These are phyloP conservation scores for Latheticus oryzae DNA, from an alignment of 2,888 invertebrate species.

Conservation along the genomic window DNA sequence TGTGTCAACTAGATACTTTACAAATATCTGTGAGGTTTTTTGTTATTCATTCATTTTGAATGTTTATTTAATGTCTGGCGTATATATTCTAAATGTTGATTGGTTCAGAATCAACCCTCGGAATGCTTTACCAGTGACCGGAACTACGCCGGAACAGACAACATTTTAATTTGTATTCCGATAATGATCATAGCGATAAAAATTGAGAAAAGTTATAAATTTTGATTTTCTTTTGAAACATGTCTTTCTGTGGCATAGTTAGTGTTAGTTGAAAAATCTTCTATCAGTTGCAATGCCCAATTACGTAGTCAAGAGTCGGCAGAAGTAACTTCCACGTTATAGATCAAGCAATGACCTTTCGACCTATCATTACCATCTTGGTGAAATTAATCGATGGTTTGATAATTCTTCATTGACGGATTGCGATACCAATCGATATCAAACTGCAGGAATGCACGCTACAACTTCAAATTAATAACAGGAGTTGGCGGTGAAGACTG, in stretches of 20 bases:
- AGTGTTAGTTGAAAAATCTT: not conserved
- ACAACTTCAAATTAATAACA: conserved; percentile 55
- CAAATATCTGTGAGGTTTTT: no score
- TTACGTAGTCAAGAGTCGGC: conserved; percentile 4
- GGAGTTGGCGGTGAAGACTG: conserved; percentile 57
- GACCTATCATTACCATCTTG: conserved; percentile 26
- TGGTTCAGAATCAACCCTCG: no score
- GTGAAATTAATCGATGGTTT: conserved; percentile 33
- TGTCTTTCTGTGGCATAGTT: not conserved
- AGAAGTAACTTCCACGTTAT: conserved; percentile 9
- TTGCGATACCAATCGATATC: conserved; percentile 52
- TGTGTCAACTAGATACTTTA: no score
- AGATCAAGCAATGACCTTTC: conserved; percentile 19
- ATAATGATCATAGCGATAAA: no score
- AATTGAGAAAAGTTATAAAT: no score
- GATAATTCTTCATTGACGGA: conserved; percentile 44
- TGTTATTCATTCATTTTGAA: no score
- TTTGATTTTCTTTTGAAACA: no score
- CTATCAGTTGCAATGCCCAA: not conserved
- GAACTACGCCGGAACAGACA: no score
- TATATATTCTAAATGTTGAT: no score
- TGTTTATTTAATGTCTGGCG: no score
- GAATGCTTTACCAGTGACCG: no score
- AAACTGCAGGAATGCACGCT: conserved; percentile 54
- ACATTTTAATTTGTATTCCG: no score